Evolutionary conservation across 2,113 vertebrate genomes (phyloP).

Genomic region (Motacilla tschutschensis): DNA sequence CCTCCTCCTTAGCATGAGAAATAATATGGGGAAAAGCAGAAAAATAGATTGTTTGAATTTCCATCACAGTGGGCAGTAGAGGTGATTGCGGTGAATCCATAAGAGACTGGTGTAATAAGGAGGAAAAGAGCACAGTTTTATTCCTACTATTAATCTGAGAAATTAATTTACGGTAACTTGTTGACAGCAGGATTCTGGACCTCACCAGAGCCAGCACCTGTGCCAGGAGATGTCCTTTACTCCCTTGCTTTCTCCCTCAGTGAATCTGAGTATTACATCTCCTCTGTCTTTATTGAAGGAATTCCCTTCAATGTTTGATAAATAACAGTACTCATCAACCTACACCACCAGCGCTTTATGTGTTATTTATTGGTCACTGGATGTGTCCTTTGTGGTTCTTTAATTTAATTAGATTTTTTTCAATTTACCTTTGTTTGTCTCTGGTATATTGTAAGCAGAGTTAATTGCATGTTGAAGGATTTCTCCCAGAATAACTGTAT

Average conservation of each 20-base stretch:
- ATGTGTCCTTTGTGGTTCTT: slow-evolving; percentile 18
- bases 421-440: slow-evolving; percentile 32
- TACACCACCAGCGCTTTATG: background rate
- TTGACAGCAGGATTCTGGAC: background rate
- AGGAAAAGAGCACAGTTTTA: background rate
- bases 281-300: background rate
- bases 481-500: background rate
- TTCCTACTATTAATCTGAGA: background rate
- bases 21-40: background rate
- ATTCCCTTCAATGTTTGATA: background rate
- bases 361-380: slow-evolving; percentile 32
- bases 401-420: slow-evolving; percentile 49
- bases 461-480: slow-evolving; percentile 30
- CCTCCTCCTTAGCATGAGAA: background rate
- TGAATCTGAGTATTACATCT: background rate
- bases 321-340: background rate
- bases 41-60: background rate
- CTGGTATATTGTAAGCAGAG: background rate
- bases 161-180: background rate
- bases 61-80: background rate
- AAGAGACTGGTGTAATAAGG: background rate
- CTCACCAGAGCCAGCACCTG: background rate
- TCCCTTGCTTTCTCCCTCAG: background rate
- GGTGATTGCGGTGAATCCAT: background rate
- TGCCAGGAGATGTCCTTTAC: background rate